Conservation (phyloP, 37 sponge, comb jelly and placozoan species). For the Bolinopsis microptera region DNA sequence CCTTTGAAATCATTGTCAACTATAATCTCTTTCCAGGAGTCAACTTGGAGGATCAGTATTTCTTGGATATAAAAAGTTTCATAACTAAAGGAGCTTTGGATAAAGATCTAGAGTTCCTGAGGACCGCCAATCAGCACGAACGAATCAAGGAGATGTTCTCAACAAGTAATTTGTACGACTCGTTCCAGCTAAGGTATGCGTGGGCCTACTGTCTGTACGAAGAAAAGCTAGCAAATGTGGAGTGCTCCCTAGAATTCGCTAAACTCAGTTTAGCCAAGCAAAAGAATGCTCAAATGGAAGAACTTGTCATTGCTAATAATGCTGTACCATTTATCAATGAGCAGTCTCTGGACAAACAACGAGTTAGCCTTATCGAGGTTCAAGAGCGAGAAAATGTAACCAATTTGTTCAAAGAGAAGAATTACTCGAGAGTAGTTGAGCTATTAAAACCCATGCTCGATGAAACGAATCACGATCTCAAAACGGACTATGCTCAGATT, state of each 20-base stretch:
- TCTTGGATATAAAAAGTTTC: background rate
- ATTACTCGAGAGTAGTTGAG: constrained; percentile 49
- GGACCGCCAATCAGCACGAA: constrained; percentile 24
- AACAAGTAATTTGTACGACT: background rate
- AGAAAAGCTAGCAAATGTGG: constrained; percentile 16
- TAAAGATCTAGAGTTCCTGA: constrained; percentile 51
- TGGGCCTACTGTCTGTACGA: constrained; percentile 61
- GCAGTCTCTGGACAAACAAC: constrained; percentile 17
- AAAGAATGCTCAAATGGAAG: background rate
- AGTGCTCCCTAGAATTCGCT: constrained; percentile 10
- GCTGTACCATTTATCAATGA: background rate
- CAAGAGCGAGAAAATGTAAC: constrained; percentile 49
- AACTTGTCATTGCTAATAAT: constrained; percentile 26
- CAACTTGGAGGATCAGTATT: background rate
- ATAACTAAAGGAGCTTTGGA: constrained; percentile 5
- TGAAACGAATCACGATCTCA: constrained; percentile 16
- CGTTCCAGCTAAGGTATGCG: constrained; percentile 39
- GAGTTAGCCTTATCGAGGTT: background rate
- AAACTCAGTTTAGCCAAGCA: background rate
- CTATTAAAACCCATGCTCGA: constrained; percentile 44
- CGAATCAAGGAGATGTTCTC: constrained; percentile 35
- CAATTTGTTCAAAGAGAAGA: constrained; percentile 57
- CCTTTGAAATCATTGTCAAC: constrained; percentile 54
- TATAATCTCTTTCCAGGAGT: background rate
- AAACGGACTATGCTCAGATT: constrained; percentile 26